Base-by-base conservation (phyloP, 2,888 invertebrate genomes). In the Piscicola geometra region DNA sequence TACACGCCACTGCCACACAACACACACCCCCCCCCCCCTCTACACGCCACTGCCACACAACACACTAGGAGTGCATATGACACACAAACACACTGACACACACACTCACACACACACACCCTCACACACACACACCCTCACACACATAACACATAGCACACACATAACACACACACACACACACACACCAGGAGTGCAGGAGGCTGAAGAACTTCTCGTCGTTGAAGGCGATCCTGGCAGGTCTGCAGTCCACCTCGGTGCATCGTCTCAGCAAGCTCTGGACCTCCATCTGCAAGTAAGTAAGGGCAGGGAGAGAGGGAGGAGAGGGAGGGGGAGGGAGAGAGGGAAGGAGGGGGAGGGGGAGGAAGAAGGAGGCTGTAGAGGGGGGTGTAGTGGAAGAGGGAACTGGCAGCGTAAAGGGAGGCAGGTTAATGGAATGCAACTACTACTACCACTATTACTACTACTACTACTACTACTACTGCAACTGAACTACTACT, bases 121-220 rank as follows among this genome's bases (percentile, higher is more conserved):
- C 41, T 9, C 41, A 41, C 41, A 41, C 41, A 41, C n/a, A 64
- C 64, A 64, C 64, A 64, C 64, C 5, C 30, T 12, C 30, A 30
- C 64, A 64, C 64, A 64, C n/a, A n/a, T n/a, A n/a, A n/a, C n/a
- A n/a, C n/a, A n/a, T n/a, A n/a, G n/a, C n/a, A n/a, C n/a, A n/a
- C n/a, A n/a, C n/a, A n/a, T n/a, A n/a, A n/a, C 64, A 64, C 64
- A 64, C 30, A 28, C 30, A 64, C 64, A 64, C 30, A 28, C n/a
- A 64, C n/a, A 64, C 30, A n/a, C 64, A 64, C 64, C 25, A 88
- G 87, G 88, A 89, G 82, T 82, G 89, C 81, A 89, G 98, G 79
- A 90, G 95, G 79, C 88, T 98, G 77, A 99, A 99, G 86, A 99
- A 99, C 86, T 99, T 98, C 84, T 97, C 97, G 56, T 97, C 98